Percentiles rank a stretch among this genome's conserved stretches.
Evolutionary conservation across 92 coral and sea anemone species (phyloP).

Genomic region (Phenganax stokvisi): DNA sequence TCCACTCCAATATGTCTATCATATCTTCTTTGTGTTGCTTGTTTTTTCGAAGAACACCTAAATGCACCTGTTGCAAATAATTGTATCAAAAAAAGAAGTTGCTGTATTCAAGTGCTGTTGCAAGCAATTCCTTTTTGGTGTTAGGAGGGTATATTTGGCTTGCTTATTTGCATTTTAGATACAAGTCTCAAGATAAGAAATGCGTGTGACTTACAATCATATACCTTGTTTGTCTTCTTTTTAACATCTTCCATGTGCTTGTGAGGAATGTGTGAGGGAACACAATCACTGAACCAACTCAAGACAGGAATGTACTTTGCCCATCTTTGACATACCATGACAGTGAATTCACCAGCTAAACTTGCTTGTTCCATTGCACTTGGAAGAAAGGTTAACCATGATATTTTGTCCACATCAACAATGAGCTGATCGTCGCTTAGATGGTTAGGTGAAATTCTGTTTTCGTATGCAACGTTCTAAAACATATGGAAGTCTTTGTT

Average conservation of each 20-base stretch:
- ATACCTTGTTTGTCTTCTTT: slow-evolving; percentile 42
- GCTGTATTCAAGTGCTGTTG: no score
- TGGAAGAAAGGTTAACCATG: slow-evolving; percentile 46
- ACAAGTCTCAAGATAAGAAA: no score
- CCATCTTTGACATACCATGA: slow-evolving; percentile 45
- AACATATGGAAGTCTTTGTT: slow-evolving; percentile 52
- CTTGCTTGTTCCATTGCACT: slow-evolving; percentile 37
- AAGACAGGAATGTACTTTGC: slow-evolving; percentile 43
- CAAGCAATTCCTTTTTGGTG: no score
- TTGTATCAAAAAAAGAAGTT: neutral
- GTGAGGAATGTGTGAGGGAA: slow-evolving; percentile 43
- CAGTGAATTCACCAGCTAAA: slow-evolving; percentile 30
- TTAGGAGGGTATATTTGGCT: no score
- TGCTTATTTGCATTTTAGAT: no score
- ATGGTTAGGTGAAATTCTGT: slow-evolving; percentile 44
- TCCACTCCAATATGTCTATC: neutral
- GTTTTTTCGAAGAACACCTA: neutral
- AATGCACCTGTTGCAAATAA: neutral
- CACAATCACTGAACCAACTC: slow-evolving; percentile 34
- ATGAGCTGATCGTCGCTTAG: slow-evolving; percentile 7
- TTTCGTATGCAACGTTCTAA: slow-evolving; percentile 38
- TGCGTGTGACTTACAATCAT: no score
- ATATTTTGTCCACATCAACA: slow-evolving; percentile 17
- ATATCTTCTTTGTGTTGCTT: neutral
- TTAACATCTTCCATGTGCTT: slow-evolving; percentile 36